Percentiles rank a stretch among this genome's conserved stretches.
Conservation (phyloP, 2,888 invertebrate genomes). For the Malthinus seriepunctatus region DNA sequence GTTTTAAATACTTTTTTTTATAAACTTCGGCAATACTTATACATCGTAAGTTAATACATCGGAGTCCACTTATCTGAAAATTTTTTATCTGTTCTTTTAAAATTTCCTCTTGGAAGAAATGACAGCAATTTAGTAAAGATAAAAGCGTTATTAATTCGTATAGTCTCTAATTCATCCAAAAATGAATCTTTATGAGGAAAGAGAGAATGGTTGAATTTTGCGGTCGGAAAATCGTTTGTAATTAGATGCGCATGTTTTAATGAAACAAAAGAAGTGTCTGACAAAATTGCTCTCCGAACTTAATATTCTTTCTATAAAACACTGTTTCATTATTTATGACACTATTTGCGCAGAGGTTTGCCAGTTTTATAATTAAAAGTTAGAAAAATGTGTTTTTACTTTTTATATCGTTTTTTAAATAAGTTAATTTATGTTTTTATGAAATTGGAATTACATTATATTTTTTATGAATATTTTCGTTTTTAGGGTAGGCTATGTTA, state of each 20-base stretch:
- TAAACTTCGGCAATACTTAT: no score
- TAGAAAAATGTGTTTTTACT: slow-evolving; percentile 19
- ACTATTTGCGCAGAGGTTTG: slow-evolving; percentile 25
- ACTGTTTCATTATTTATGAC: slow-evolving; percentile 31
- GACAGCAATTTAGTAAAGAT: slow-evolving; percentile 29
- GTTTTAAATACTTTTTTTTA: no score
- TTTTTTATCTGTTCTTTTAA: background rate
- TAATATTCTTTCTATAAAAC: slow-evolving; percentile 32
- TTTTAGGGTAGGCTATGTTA: no score
- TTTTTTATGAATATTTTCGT: no score
- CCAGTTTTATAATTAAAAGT: slow-evolving; percentile 28
- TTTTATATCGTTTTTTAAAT: no score
- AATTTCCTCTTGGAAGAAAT: slow-evolving; percentile 19
- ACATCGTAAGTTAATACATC: no score
- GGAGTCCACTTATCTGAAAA: no score
- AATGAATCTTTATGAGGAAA: slow-evolving; percentile 31
- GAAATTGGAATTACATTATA: no score
- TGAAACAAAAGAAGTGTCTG: slow-evolving; percentile 30
- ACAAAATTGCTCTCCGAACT: slow-evolving; percentile 28
- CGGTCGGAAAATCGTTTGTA: slow-evolving; percentile 24
- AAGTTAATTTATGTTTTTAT: no score
- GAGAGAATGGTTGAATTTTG: slow-evolving; percentile 28
- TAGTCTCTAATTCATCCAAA: slow-evolving; percentile 25
- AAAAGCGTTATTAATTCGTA: slow-evolving; percentile 31
- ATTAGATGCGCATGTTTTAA: slow-evolving; percentile 35